Percentiles rank a stretch among this genome's conserved stretches.
phyloP scores from a whole-genome alignment of 2,797 vertebrate genomes.

The Sternarchorhynchus goeldii region DNA sequence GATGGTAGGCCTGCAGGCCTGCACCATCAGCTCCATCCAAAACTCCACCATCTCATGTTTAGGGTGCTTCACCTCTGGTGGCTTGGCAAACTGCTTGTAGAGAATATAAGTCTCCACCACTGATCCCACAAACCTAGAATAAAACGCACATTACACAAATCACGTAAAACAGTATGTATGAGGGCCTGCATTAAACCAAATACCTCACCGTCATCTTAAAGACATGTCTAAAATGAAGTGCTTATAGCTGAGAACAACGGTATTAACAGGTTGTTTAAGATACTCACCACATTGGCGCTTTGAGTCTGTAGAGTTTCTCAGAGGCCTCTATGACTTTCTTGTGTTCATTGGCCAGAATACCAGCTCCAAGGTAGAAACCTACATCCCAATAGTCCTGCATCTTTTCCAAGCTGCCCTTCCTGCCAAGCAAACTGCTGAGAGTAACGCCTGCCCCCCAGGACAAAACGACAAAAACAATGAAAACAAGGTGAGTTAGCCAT shows the following conservation, averaged over 20 bases:
- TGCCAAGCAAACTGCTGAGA: constrained; percentile 83
- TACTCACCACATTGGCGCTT: constrained; percentile 85
- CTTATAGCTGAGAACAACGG: background rate
- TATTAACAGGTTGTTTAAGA: background rate
- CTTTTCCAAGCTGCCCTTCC: constrained; percentile 87
- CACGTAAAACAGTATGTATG: background rate
- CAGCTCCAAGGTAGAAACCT: constrained; percentile 88
- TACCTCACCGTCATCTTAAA: background rate
- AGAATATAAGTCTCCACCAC: constrained; percentile 90
- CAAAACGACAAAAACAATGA: constrained; percentile 14
- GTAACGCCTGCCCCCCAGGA: constrained; percentile 77
- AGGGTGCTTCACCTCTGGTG: constrained; percentile 63
- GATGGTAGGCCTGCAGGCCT: constrained; percentile 79
- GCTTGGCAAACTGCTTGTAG: constrained; percentile 83
- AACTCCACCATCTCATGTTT: constrained; percentile 81
- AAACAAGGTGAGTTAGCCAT: background rate
- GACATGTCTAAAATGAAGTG: background rate
- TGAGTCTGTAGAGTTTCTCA: constrained; percentile 87
- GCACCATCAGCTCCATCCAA: constrained; percentile 86
- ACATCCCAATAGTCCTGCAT: constrained; percentile 93
- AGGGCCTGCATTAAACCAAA: background rate
- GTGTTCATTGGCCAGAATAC: constrained; percentile 82
- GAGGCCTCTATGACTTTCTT: constrained; percentile 85
- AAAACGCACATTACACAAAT: constrained; percentile 7
- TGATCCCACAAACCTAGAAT: constrained; percentile 83